These are phyloP conservation scores for Athene noctua DNA, from an alignment of 2,113 vertebrate genomes.

Conservation along the genomic window DNA sequence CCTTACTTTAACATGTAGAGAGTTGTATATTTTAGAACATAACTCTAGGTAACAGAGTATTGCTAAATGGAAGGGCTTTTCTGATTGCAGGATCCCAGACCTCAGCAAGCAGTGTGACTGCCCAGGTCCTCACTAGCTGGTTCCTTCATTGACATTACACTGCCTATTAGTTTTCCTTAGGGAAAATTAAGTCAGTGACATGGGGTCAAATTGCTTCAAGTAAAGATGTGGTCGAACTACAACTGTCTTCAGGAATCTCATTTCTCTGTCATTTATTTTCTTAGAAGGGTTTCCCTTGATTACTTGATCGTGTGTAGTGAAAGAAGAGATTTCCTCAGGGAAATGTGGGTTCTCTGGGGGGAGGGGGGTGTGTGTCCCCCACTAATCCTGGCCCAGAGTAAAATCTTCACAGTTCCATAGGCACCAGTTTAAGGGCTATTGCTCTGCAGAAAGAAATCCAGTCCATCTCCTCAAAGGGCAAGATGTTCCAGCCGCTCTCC, in stretches of 20 bases:
- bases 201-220: not conserved
- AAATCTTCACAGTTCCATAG: not conserved
- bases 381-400: not conserved
- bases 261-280: not conserved
- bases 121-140: not conserved
- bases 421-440: not conserved
- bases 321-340: not conserved
- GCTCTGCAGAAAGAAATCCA: not conserved
- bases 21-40: not conserved
- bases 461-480: not conserved
- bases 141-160: not conserved
- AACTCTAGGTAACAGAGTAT: not conserved
- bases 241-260: not conserved
- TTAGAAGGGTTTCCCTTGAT: not conserved
- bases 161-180: not conserved
- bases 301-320: not conserved
- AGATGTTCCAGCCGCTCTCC: not conserved
- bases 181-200: not conserved
- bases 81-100: not conserved
- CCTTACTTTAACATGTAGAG: not conserved
- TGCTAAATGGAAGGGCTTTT: not conserved
- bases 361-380: not conserved
- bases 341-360: not conserved
- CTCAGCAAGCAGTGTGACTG: rapidly evolving
- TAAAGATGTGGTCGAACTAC: not conserved